Evolutionary conservation across 2,113 vertebrate genomes (phyloP).

Genomic region (Tupaia tana): DNA sequence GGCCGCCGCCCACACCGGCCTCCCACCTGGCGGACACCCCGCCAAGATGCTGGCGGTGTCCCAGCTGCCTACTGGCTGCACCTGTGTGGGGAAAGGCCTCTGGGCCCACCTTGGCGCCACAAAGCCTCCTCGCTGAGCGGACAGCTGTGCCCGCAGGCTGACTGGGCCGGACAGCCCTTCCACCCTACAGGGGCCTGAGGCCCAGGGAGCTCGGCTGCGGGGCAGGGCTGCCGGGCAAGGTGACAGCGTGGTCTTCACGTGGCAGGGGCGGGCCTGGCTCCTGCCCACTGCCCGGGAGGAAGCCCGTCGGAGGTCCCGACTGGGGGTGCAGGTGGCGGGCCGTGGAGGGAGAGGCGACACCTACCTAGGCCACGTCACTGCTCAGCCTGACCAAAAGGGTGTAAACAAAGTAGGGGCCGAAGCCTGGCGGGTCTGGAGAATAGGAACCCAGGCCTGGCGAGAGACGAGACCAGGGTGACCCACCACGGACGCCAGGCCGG

Average conservation of each 20-base stretch:
- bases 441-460: constrained; percentile 93
- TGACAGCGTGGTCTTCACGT: neutral
- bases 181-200: neutral
- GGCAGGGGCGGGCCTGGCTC: too few species aligned
- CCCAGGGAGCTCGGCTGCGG: too few species aligned
- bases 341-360: constrained; percentile 86
- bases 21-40: too few species aligned
- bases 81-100: neutral
- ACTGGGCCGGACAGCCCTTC: too few species aligned
- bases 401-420: constrained; percentile 93
- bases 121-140: neutral
- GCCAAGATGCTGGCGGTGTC: too few species aligned
- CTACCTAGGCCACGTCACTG: constrained; percentile 94
- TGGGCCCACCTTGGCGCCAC: neutral
- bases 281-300: neutral
- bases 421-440: constrained; percentile 94
- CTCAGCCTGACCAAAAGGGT: constrained; percentile 94
- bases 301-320: too few species aligned
- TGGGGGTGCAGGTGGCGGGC: neutral
- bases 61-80: too few species aligned
- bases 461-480: constrained; percentile 93
- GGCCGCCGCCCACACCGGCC: too few species aligned
- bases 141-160: neutral
- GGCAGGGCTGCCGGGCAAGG: neutral
- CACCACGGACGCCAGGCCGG: constrained; percentile 85